Base-by-base conservation (phyloP, 35 echinoderm and acorn worm genomes). In the Strongylocentrotus purpuratus region DNA sequence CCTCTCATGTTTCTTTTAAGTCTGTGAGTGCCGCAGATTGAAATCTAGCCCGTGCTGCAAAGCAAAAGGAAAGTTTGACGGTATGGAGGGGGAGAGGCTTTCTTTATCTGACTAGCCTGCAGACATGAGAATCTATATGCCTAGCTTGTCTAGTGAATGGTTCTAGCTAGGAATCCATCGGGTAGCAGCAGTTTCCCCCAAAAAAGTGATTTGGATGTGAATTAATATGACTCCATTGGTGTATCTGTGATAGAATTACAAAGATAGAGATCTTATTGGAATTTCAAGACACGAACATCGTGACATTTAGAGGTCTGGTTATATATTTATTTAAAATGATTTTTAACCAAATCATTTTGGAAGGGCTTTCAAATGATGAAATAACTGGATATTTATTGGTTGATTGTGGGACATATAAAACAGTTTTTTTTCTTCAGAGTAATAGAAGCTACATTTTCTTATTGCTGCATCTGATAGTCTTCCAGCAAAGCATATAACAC, bases 1-100 rank as follows among this genome's bases (percentile, higher is more conserved):
- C 87, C 86, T 46, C 87, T 78, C 65, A 8, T 78, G 65, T 78
- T 78, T 78, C 65, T n/a, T 78, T 78, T 78, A 78, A 78, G 65
- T 78, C 65, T 78, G 65, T 78, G 15, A 78, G 65, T 18, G 25
- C 65, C 65, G 65, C 65, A 78, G 65, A 78, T 78, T 78, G 65
- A 78, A 78, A 78, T 78, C 65, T 78, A 78, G 65, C 22, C 22
- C 65, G 65, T 31, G 65, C 20, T 28, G 65, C 65, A 78, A 78
- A 78, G 65, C 65, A 78, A 78, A 41, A 78, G 65, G 25, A 78
- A 78, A 22, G 65, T 78, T 78, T 78, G 65, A 7, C 65, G 65
- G 65, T 22, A 78, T 78, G 65, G 65, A 78, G 65, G 25, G 50
- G 65, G 28, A 78, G 65, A 78, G 6, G 65, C 7, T 7, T 78